Conservation (phyloP, 2,888 invertebrate genomes). For the Himalopsyche tibetana region DNA sequence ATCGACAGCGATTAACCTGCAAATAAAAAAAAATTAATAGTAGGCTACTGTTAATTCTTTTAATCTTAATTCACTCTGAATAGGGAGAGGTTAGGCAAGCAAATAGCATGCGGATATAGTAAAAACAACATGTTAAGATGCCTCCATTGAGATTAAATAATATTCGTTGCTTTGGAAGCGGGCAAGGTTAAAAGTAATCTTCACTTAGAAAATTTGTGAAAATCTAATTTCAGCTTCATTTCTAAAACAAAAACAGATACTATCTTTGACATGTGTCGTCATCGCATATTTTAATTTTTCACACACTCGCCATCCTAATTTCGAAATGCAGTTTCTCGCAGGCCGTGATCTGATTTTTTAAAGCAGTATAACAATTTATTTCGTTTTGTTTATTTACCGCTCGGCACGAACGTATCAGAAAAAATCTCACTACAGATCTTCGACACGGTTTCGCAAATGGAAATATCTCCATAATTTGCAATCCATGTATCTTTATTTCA, state of each 20-base stretch:
- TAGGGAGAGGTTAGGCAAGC: no score
- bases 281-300: background rate
- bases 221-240: no score
- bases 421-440: conserved; percentile 27
- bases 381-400: conserved; percentile 19
- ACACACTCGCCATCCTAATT: conserved; percentile 15
- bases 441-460: conserved; percentile 1
- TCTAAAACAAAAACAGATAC: background rate
- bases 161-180: no score
- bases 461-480: background rate
- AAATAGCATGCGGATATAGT: no score
- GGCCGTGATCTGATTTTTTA: conserved; percentile 27
- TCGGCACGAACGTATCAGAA: conserved; percentile 34
- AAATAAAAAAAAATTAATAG: no score
- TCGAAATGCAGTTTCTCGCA: conserved; percentile 10
- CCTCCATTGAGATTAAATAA: no score
- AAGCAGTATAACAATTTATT: conserved; percentile 1
- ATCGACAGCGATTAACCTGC: no score
- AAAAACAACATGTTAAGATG: no score
- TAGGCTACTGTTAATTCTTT: no score
- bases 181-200: no score
- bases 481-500: background rate
- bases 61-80: no score
- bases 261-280: background rate
- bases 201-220: no score